Evolutionary conservation across 2,797 vertebrate genomes (phyloP).

Genomic region (Spinibarbus caldwelli): DNA sequence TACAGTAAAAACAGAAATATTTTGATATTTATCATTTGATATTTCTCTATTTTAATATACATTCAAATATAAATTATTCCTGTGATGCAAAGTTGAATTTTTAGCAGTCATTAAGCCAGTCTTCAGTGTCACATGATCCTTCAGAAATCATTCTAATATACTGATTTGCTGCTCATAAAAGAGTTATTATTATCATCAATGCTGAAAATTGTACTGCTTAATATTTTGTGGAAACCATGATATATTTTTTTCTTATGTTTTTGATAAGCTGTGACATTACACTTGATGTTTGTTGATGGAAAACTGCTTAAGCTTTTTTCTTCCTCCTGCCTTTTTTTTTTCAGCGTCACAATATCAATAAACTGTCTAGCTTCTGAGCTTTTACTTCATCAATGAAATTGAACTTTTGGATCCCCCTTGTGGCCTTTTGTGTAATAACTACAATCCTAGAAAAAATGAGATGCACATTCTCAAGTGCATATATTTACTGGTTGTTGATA

Average conservation of each 20-base stretch:
- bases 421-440: constrained; percentile 10
- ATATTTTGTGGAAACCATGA: neutral
- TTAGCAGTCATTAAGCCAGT: neutral
- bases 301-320: neutral
- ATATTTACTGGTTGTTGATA: neutral
- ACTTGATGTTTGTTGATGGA: neutral
- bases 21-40: too few species aligned
- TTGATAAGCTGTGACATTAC: neutral
- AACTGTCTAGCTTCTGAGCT: neutral
- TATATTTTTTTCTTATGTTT: neutral
- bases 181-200: neutral
- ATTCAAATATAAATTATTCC: too few species aligned
- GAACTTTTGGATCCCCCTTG: constrained; percentile 23
- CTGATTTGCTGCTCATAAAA: neutral
- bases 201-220: neutral
- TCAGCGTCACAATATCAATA: neutral
- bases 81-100: neutral
- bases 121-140: neutral
- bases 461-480: neutral
- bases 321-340: neutral
- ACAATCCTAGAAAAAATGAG: neutral
- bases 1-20: neutral
- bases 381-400: neutral
- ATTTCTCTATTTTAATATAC: too few species aligned
- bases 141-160: neutral